Percentiles rank a stretch among this genome's conserved stretches.
Evolutionary conservation across 2,888 invertebrate genomes (phyloP).

Genomic region (Byasa hedistus): DNA sequence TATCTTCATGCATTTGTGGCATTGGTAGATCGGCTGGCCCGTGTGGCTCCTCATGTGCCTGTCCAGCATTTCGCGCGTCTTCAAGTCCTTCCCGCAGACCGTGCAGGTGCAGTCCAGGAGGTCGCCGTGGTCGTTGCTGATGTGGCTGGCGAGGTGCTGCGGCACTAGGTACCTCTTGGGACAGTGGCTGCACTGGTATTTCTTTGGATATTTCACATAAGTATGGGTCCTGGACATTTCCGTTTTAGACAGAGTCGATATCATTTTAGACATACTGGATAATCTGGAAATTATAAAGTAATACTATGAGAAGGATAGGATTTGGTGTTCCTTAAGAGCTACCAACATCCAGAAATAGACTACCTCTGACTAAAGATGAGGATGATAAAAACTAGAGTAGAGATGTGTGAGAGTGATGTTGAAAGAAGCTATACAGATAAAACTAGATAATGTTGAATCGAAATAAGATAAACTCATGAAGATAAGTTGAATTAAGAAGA

Average conservation of each 20-base stretch:
- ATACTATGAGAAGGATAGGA: no score
- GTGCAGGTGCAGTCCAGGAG: conserved; percentile 35
- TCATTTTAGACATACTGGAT: conserved; percentile 35
- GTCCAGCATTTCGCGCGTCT: conserved; percentile 38
- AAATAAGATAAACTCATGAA: no score
- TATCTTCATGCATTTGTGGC: conserved; percentile 39
- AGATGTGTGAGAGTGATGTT: no score
- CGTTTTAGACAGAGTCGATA: conserved; percentile 32
- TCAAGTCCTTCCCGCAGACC: conserved; percentile 42
- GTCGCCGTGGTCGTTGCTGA: conserved; percentile 37
- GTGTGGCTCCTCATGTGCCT: conserved; percentile 42
- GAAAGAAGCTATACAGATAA: conserved; percentile 28
- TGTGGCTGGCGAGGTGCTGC: conserved; percentile 40
- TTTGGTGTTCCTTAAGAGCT: no score
- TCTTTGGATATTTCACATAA: conserved; percentile 29
- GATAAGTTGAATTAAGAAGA: no score
- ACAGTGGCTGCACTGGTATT: conserved; percentile 45
- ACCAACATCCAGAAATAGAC: background rate
- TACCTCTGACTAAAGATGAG: background rate
- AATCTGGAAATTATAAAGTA: conserved; percentile 33
- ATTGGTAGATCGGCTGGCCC: conserved; percentile 39
- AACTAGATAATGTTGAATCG: conserved; percentile 15
- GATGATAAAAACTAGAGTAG: no score
- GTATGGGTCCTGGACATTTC: conserved; percentile 28
- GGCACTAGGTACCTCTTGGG: conserved; percentile 39